Percentiles rank a stretch among this genome's conserved stretches.
phyloP scores from a whole-genome alignment of 2,888 invertebrate species.

The Pachliopta kotzebuea region DNA sequence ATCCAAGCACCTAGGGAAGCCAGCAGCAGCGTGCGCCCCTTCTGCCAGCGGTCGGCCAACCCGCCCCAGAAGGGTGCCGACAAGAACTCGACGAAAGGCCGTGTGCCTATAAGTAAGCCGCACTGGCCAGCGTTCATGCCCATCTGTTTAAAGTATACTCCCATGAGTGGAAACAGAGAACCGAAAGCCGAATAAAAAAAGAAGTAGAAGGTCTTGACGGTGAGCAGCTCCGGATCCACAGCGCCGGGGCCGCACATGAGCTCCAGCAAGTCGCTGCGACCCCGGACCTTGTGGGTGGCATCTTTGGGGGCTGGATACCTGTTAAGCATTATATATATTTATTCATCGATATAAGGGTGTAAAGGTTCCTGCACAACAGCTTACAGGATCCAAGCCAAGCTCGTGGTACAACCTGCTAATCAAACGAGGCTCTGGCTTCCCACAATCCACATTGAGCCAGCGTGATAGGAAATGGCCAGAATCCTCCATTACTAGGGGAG shows the following conservation, averaged over 20 bases:
- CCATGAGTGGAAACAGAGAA: conserved; percentile 98
- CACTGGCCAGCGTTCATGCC: conserved; percentile 99
- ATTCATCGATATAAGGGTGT: too few species aligned
- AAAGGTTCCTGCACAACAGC: too few species aligned
- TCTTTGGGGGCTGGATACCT: conserved; percentile 93
- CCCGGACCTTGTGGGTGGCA: conserved; percentile 93
- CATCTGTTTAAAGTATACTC: conserved; percentile 99
- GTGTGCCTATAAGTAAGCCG: conserved; percentile 95
- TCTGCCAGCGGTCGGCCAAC: conserved; percentile 93
- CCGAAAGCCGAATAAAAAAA: conserved; percentile 99
- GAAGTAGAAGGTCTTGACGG: conserved; percentile 99
- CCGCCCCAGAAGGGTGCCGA: conserved; percentile 99
- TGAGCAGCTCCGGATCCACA: conserved; percentile 94
- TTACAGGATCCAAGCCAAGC: too few species aligned
- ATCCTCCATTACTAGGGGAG: too few species aligned
- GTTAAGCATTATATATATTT: conserved; percentile 19
- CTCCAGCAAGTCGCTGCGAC: conserved; percentile 91
- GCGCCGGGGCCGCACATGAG: conserved; percentile 88
- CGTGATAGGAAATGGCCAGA: too few species aligned
- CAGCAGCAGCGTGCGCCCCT: conserved; percentile 92
- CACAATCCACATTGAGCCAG: too few species aligned
- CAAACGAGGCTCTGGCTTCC: too few species aligned
- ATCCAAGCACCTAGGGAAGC: conserved; percentile 97
- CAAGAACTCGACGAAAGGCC: conserved; percentile 98
- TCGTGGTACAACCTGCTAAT: too few species aligned